Conservation (phyloP, 2,797 vertebrate species). For the Morelia viridis region DNA sequence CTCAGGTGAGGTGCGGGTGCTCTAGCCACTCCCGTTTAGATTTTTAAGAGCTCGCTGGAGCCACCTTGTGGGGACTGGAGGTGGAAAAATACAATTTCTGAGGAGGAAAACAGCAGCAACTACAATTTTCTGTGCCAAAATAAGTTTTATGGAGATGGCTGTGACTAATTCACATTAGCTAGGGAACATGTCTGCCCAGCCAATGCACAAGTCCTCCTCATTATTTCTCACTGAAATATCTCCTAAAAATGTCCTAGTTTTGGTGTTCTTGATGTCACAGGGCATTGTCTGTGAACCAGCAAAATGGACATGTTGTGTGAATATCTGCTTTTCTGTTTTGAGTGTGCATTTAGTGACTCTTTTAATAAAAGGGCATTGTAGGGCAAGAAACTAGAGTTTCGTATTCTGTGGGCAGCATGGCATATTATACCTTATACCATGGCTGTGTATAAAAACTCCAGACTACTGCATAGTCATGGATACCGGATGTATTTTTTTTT, state of each 20-base stretch:
- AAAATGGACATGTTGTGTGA: background rate
- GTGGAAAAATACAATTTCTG: background rate
- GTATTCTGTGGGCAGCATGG: rapidly evolving
- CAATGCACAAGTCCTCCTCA: background rate
- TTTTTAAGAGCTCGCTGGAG: background rate
- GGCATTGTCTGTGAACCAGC: background rate
- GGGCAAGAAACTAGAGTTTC: background rate
- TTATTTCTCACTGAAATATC: background rate
- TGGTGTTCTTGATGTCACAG: background rate
- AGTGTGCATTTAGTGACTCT: background rate
- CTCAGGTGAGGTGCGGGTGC: conserved; percentile 75
- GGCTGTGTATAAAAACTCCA: background rate
- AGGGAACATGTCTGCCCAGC: background rate
- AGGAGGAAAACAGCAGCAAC: background rate
- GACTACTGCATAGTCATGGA: background rate
- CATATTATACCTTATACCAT: background rate
- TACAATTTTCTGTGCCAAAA: background rate
- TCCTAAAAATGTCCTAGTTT: background rate
- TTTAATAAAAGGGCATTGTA: background rate
- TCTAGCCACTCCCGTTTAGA: background rate
- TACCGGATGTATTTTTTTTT: background rate
- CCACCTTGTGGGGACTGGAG: background rate
- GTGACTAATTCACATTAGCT: rapidly evolving
- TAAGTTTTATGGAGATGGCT: background rate
- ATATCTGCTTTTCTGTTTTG: background rate